Evolutionary conservation across 2,888 invertebrate genomes (phyloP).

Genomic region (Apodemia mormo): DNA sequence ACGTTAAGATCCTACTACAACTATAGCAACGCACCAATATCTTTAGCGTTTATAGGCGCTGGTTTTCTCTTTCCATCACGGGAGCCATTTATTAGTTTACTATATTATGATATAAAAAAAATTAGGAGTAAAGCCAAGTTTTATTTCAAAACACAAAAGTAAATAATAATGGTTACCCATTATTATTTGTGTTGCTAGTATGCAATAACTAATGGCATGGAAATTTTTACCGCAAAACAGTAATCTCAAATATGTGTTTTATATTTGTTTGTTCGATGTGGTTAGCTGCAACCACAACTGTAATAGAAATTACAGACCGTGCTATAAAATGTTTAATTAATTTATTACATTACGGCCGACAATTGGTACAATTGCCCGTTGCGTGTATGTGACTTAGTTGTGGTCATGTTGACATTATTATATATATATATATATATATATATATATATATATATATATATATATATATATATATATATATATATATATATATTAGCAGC

Average conservation of each 20-base stretch:
- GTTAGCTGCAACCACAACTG: neutral
- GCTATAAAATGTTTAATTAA: constrained; percentile 10
- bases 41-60: no score
- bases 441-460: no score
- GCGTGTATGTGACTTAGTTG: neutral
- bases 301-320: constrained; percentile 2
- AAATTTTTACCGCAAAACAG: constrained; percentile 4
- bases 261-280: neutral
- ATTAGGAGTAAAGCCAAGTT: neutral
- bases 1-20: no score
- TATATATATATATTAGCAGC: no score
- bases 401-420: neutral
- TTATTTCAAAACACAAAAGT: neutral
- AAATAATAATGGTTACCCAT: neutral
- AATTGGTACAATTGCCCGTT: neutral
- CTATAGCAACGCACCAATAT: no score
- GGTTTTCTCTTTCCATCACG: no score
- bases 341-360: neutral
- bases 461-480: no score
- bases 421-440: no score
- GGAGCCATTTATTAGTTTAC: no score
- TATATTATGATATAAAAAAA: no score
- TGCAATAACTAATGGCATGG: neutral
- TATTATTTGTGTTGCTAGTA: neutral
- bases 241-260: neutral